These are phyloP conservation scores for Burhinus bistriatus DNA, from an alignment of 2,113 vertebrate genomes.

Conservation along the genomic window DNA sequence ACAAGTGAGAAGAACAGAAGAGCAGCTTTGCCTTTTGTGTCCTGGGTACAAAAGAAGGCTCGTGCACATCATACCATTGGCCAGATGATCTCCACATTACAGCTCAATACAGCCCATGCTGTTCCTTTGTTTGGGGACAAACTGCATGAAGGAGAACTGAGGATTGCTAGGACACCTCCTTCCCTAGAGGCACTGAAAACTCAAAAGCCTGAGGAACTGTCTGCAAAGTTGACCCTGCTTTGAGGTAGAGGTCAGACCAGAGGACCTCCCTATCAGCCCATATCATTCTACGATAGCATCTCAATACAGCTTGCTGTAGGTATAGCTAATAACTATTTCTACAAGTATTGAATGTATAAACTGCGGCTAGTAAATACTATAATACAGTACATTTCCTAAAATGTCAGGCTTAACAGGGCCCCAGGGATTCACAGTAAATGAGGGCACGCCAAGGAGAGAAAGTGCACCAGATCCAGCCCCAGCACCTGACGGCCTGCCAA, in stretches of 20 bases:
- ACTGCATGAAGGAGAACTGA: background rate
- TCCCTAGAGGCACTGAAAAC: background rate
- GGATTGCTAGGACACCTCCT: background rate
- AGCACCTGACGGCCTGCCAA: background rate
- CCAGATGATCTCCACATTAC: background rate
- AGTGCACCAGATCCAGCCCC: background rate
- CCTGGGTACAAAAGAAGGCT: background rate
- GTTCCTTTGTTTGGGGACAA: background rate
- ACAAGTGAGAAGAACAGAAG: background rate
- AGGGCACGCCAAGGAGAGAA: background rate
- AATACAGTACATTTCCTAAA: background rate
- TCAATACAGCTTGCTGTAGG: background rate
- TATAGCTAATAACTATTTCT: no score
- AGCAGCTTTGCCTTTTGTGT: background rate
- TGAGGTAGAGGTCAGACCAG: background rate
- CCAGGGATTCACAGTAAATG: background rate
- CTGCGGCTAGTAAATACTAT: background rate
- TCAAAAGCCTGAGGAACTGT: background rate
- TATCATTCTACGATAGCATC: rapidly evolving
- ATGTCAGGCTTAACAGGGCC: background rate
- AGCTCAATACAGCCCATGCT: background rate
- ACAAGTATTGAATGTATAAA: background rate
- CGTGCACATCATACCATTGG: rapidly evolving
- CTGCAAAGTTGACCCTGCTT: background rate
- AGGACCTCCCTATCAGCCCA: background rate